These are phyloP conservation scores for Tyria jacobaeae DNA, from an alignment of 2,888 invertebrate species.

Conservation along the genomic window DNA sequence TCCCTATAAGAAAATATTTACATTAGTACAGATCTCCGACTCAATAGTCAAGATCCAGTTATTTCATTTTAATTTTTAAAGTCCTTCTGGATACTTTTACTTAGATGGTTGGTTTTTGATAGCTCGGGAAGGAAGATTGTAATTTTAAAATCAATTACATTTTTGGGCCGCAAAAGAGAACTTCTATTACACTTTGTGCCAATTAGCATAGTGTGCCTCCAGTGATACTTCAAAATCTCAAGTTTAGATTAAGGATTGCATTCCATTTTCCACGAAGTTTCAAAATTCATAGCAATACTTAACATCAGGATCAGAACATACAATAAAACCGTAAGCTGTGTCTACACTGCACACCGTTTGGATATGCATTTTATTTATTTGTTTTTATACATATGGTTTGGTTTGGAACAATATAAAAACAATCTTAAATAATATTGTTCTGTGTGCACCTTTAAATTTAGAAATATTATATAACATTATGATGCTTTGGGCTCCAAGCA, in stretches of 20 bases:
- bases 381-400: too few species aligned
- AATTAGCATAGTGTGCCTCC: neutral
- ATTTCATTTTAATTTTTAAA: neutral
- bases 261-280: neutral
- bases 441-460: too few species aligned
- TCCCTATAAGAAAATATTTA: conserved; percentile 83
- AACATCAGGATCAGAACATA: neutral
- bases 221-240: neutral
- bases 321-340: neutral
- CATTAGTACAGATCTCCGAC: too few species aligned
- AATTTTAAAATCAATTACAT: neutral
- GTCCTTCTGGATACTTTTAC: neutral
- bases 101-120: too few species aligned
- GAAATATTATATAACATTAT: too few species aligned
- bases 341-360: neutral
- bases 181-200: neutral
- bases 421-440: too few species aligned
- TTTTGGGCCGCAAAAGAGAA: neutral
- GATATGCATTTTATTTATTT: neutral
- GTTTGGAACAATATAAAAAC: too few species aligned
- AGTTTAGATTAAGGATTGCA: neutral
- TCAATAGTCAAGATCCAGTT: too few species aligned
- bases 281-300: neutral
- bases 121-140: neutral
- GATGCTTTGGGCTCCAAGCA: too few species aligned